Base-by-base conservation (phyloP, 2,113 vertebrate genomes). In the Thermophis baileyi region DNA sequence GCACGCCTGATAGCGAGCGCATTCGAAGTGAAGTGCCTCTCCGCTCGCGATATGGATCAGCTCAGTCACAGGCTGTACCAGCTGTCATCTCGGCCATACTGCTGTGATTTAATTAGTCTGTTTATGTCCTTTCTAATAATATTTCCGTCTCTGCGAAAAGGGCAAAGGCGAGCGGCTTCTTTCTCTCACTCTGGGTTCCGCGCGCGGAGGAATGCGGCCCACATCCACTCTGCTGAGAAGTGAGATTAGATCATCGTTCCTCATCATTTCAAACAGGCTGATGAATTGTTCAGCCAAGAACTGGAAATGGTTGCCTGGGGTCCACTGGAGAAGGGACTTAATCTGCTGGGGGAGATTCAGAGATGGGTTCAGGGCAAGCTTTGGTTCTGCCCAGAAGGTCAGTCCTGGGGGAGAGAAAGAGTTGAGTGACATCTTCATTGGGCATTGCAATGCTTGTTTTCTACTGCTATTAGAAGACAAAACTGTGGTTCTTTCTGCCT, bases 51-150 rank as follows among this genome's bases (percentile, higher is more conserved):
- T 99, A 99, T 98, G 98, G 98, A 99, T 99, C 98, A 98, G 98
- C 99, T 99, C 98, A 98, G 99, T 99, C 99, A 99, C 99, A 98
- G 98, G 98, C 99, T 98, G 98, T 98, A 98, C 99, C 99, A 99
- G 99, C 99, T 99, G 99, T 99, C 99, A 99, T 98, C 98, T 98
- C 98, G 98, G 98, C 98, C 98, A 98, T 98, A 99, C 99, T 98
- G 99, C 99, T 99, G 99, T 98, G 99, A 99, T 99, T 99, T 99
- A 99, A 99, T 99, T 99, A 99, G 99, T 99, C 99, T 99, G 99
- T 99, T 99, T 99, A 99, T 99, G 99, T 99, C 99, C 99, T 99
- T 99, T 99, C 99, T 99, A 99, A 99, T 99, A 99, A 99, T 99
- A 99, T 99, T 99, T 98, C 98, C 98, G 98, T 98, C 98, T 98